Base-by-base conservation (phyloP, 2,888 invertebrate genomes). In the Tetheella fluctuosa region DNA sequence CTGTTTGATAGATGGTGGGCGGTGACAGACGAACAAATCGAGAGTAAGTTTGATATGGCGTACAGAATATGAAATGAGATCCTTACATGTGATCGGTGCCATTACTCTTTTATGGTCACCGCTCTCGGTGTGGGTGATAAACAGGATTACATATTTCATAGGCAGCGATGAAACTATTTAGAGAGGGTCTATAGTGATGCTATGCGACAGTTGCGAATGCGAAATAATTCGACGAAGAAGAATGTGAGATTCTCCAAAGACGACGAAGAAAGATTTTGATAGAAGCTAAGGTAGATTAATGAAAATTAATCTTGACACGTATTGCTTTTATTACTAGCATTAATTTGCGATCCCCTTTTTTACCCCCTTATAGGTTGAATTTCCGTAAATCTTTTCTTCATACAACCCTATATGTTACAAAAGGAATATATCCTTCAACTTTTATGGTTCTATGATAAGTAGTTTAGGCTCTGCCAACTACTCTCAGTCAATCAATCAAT, bases 81-180 rank as follows among this genome's bases (percentile, higher is more conserved):
- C 68, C 67, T 70, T 75, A 78, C 80, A 80, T 77, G 81, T 76
- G 73, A 85, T 75, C 67, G 63, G 52, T 54, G 56, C 61, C 65
- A 74, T 79, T 72, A 77, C 79, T 84, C 81, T 77, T 79, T 77
- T 79, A 79, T 76, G 76, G 77, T 71, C 74, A 62, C 64, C 74
- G 70, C 73, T 66, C 73, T 69, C 73, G 71, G 67, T 61, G 64
- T 70, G 68, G 74, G 79, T 86, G 85, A 87, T 81, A 68, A 80
- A 85, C 83, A 79, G 69, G 69, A 78, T 81, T 79, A 84, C 84
- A 88, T 87, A 83, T 88, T 84, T 88, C 85, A 84, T 79, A 74
- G 75, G 69, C 75, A 73, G 76, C 80, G 79, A 81, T 79, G 76
- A 76, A 83, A 81, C 83, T 82, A 81, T 81, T 80, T 79, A 71